Conservation (phyloP, 2,113 vertebrate genomes). For the Telmatochromis bifrenatus region DNA sequence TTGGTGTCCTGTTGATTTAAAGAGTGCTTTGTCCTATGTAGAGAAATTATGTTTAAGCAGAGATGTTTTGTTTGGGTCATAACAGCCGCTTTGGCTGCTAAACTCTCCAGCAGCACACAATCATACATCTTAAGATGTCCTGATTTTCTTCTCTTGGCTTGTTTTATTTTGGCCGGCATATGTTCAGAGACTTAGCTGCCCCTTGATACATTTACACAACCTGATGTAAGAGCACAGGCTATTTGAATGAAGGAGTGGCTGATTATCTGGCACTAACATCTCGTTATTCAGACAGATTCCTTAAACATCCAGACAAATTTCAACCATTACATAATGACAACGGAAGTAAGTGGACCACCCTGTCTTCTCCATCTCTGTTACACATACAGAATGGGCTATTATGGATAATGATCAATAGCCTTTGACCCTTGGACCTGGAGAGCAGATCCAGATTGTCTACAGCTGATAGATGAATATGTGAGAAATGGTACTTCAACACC, state of each 20-base stretch:
- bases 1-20: slow-evolving; percentile 39
- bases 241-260: neutral
- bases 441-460: slow-evolving; percentile 5
- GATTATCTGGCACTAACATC: neutral
- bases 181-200: neutral
- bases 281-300: slow-evolving; percentile 4
- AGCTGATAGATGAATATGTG: slow-evolving; percentile 25
- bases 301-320: neutral
- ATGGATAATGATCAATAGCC: slow-evolving; percentile 12
- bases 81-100: neutral
- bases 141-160: neutral
- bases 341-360: neutral
- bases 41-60: slow-evolving; percentile 28
- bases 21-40: slow-evolving; percentile 24
- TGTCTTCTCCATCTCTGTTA: neutral
- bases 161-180: neutral
- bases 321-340: slow-evolving; percentile 19
- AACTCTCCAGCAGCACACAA: neutral
- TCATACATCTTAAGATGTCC: slow-evolving; percentile 3
- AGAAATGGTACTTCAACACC: slow-evolving; percentile 19
- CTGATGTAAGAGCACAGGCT: neutral
- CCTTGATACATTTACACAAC: neutral
- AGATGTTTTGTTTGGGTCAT: slow-evolving; percentile 50
- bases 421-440: neutral
- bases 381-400: neutral